phyloP scores from a whole-genome alignment of 2,888 invertebrate genomes.

The Meliscaeva auricollis region DNA sequence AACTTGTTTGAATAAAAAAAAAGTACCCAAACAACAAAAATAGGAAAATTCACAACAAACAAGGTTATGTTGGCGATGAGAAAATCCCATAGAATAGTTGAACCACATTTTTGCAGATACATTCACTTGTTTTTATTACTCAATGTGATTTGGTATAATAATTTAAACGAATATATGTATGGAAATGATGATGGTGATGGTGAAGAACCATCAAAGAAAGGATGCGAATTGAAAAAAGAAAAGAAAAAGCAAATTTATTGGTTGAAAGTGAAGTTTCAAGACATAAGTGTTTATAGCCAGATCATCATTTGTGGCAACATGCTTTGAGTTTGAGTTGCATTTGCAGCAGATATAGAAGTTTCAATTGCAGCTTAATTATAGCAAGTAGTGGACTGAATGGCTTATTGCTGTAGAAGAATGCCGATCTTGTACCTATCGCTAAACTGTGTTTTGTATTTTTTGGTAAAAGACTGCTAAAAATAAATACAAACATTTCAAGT shows the following conservation, averaged over 20 bases:
- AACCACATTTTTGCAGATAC: slow-evolving; percentile 69
- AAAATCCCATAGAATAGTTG: slow-evolving; percentile 54
- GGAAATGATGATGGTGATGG: not conserved
- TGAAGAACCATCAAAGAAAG: not conserved
- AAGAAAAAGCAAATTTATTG: slow-evolving; percentile 38
- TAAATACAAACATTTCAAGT: no score
- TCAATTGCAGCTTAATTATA: no score
- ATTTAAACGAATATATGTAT: slow-evolving; percentile 7
- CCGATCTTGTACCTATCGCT: no score
- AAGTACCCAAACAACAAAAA: slow-evolving; percentile 23
- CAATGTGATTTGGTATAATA: slow-evolving; percentile 41
- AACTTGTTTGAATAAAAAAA: slow-evolving; percentile 45
- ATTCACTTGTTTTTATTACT: slow-evolving; percentile 70
- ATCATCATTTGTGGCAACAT: slow-evolving; percentile 13
- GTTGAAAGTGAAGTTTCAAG: slow-evolving; percentile 53
- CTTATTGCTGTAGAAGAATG: no score
- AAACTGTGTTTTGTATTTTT: no score
- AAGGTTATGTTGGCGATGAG: slow-evolving; percentile 51
- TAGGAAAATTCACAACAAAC: slow-evolving; percentile 48
- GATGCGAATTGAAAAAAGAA: slow-evolving; percentile 3
- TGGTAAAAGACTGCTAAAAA: no score
- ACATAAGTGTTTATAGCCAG: slow-evolving; percentile 6
- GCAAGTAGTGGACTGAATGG: no score
- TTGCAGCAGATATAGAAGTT: no score
- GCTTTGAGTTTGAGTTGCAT: not conserved